These are phyloP conservation scores for Callithrix jacchus DNA, from an alignment of 2,113 vertebrate species.

Conservation along the genomic window DNA sequence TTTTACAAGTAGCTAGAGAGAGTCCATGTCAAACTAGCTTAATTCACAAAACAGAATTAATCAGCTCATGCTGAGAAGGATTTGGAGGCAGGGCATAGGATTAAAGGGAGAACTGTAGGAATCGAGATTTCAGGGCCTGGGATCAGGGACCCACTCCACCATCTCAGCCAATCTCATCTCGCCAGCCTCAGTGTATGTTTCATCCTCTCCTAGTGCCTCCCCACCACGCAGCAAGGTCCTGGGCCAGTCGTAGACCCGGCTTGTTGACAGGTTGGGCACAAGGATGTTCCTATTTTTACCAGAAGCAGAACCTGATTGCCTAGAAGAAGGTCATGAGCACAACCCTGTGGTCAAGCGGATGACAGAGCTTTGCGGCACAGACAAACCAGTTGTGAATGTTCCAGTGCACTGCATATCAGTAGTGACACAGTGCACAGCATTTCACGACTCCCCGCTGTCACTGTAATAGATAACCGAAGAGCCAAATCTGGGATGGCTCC, in stretches of 20 bases:
- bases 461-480: not conserved
- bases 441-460: not conserved
- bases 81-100: not conserved
- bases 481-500: not conserved
- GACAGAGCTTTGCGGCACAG: not conserved
- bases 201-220: rapidly evolving
- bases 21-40: not conserved
- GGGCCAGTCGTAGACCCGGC: not conserved
- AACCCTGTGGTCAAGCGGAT: not conserved
- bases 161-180: not conserved
- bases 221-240: not conserved
- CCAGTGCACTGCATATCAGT: no score
- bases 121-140: not conserved
- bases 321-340: not conserved
- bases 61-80: not conserved
- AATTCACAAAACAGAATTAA: not conserved
- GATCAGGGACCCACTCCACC: rapidly evolving
- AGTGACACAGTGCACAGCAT: not conserved
- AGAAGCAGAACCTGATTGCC: not conserved
- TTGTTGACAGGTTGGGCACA: not conserved
- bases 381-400: not conserved
- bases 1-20: not conserved
- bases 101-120: not conserved
- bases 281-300: not conserved
- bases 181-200: not conserved